A percentile compares a stretch with the other conserved stretches of the same genome.
phyloP scores from a whole-genome alignment of 2,888 invertebrate species.

The Lordiphosa fenestrarum region DNA sequence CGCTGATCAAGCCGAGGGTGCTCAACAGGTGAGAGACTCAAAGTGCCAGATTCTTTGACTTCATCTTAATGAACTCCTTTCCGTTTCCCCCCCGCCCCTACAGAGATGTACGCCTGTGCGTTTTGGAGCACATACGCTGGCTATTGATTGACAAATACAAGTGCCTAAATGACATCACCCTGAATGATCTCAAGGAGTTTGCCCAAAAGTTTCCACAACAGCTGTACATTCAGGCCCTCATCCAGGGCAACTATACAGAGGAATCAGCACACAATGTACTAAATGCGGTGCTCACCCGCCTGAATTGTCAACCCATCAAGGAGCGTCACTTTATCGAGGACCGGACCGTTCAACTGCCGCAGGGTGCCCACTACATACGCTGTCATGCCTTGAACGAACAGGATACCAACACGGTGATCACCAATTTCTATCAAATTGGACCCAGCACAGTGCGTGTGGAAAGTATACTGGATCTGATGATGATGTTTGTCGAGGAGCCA shows the following conservation, averaged over 20 bases:
- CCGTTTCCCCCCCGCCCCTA: constrained; percentile 14
- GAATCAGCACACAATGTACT: constrained; percentile 84
- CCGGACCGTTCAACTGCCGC: constrained; percentile 84
- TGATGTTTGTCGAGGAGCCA: constrained; percentile 93
- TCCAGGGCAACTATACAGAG: constrained; percentile 90
- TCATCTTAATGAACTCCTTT: no score
- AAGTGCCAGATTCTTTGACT: no score
- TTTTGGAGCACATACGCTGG: constrained; percentile 85
- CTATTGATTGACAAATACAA: constrained; percentile 85
- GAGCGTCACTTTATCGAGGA: constrained; percentile 81
- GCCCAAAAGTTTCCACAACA: constrained; percentile 82
- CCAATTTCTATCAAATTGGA: constrained; percentile 93
- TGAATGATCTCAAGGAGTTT: constrained; percentile 84
- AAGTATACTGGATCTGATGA: constrained; percentile 87
- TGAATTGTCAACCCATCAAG: constrained; percentile 81
- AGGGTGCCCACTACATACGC: constrained; percentile 85
- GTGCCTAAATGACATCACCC: constrained; percentile 82
- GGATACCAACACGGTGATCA: constrained; percentile 90
- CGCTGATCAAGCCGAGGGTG: constrained; percentile 86
- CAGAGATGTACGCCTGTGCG: constrained; percentile 86
- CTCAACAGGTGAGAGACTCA: constrained; percentile 84
- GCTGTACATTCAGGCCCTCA: constrained; percentile 86
- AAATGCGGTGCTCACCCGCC: constrained; percentile 82
- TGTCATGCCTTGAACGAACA: constrained; percentile 86
- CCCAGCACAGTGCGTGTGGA: constrained; percentile 83